Evolutionary conservation across 2,888 invertebrate species (phyloP).

Genomic region (Papilio demoleus): DNA sequence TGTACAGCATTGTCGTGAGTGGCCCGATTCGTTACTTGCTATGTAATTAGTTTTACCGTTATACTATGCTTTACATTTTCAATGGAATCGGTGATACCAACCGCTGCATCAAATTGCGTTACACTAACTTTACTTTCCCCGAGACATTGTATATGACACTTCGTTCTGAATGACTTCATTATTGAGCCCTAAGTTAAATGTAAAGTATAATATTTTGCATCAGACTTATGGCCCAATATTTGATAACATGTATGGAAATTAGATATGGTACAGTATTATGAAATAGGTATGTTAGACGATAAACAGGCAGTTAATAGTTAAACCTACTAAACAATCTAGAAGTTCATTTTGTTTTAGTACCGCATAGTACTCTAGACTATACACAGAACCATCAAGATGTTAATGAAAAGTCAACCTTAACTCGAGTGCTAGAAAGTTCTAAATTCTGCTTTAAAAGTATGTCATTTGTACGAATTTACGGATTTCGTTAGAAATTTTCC

Average conservation of each 20-base stretch:
- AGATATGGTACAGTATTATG: too few relatives aligned
- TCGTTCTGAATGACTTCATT: slow-evolving; percentile 27
- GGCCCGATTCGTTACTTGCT: slow-evolving; percentile 72
- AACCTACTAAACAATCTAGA: slow-evolving; percentile 10
- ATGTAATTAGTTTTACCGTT: slow-evolving; percentile 79
- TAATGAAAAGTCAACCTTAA: slow-evolving; percentile 11
- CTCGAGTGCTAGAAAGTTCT: background rate
- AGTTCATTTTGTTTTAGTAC: slow-evolving; percentile 2
- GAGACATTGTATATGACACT: slow-evolving; percentile 11
- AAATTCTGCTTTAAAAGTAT: background rate
- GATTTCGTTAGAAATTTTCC: slow-evolving; percentile 60
- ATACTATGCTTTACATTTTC: slow-evolving; percentile 68
- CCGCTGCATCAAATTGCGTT: slow-evolving; percentile 62
- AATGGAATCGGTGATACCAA: slow-evolving; percentile 60
- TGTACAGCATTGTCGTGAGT: slow-evolving; percentile 71
- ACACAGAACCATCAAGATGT: background rate
- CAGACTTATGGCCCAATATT: too few relatives aligned
- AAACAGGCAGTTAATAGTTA: slow-evolving; percentile 20
- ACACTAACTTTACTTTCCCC: slow-evolving; percentile 62
- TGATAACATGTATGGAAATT: too few relatives aligned
- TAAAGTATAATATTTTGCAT: too few relatives aligned
- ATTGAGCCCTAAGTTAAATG: too few relatives aligned
- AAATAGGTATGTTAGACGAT: background rate
- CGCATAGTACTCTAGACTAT: slow-evolving; percentile 18
- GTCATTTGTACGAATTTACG: slow-evolving; percentile 49